A percentile compares a stretch with the other conserved stretches of the same genome.
These are phyloP conservation scores for Acanthopagrus latus DNA, from an alignment of 2,797 vertebrate genomes.

Conservation along the genomic window DNA sequence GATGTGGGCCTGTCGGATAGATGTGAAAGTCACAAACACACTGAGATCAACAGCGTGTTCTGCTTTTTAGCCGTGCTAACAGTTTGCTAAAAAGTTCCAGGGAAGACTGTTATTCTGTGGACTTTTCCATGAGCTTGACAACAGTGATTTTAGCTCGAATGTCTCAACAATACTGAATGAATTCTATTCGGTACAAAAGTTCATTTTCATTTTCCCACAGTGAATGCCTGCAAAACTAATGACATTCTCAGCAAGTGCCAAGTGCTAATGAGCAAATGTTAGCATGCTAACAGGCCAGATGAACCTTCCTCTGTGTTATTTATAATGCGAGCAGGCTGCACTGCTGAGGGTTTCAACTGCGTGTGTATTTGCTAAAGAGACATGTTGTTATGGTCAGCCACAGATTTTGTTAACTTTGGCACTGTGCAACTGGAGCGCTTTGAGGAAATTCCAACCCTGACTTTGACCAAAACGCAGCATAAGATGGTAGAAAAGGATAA, in stretches of 20 bases:
- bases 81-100: too few species aligned
- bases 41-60: background rate
- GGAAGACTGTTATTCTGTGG: too few species aligned
- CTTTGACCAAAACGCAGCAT: too few species aligned
- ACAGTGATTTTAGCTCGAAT: background rate
- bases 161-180: background rate
- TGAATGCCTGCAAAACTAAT: background rate
- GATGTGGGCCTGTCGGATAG: background rate
- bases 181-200: background rate
- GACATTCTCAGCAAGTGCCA: background rate
- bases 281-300: background rate
- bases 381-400: too few species aligned
- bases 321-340: too few species aligned
- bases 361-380: too few species aligned
- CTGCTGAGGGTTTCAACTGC: too few species aligned
- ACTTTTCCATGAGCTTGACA: background rate
- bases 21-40: background rate
- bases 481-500: background rate
- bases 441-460: too few species aligned
- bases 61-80: background rate
- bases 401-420: too few species aligned
- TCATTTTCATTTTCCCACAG: background rate
- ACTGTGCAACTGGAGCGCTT: too few species aligned
- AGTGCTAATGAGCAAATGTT: background rate
- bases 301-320: too few species aligned